Evolutionary conservation across 2,113 vertebrate species (phyloP).

Genomic region (Bufo bufo): DNA sequence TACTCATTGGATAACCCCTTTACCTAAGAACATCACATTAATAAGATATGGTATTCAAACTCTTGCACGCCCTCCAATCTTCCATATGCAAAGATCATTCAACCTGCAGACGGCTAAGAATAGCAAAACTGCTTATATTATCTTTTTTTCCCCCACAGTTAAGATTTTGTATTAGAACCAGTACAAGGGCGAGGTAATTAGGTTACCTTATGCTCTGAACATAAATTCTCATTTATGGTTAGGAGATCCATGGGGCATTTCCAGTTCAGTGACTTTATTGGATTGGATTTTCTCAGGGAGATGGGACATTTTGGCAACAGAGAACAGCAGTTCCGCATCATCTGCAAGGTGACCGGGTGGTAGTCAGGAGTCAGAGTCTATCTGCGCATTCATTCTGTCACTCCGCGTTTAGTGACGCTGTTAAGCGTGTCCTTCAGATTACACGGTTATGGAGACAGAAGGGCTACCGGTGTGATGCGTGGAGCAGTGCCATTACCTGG

Average conservation of each 20-base stretch:
- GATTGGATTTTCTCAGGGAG: slow-evolving; percentile 4
- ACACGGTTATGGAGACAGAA: slow-evolving; percentile 25
- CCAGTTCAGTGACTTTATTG: slow-evolving; percentile 1
- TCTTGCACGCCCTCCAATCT: not conserved
- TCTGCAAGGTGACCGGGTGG: slow-evolving; percentile 19
- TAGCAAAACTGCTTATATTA: not conserved
- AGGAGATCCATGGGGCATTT: not conserved
- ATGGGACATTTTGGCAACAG: slow-evolving; percentile 20
- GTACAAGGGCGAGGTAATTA: not conserved
- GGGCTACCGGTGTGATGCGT: slow-evolving; percentile 5
- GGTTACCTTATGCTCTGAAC: slow-evolving; percentile 35
- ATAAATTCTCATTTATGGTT: slow-evolving; percentile 32
- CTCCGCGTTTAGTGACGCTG: not conserved
- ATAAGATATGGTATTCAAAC: not conserved
- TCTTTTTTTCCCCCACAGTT: not conserved
- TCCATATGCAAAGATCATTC: not conserved
- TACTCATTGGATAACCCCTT: not conserved
- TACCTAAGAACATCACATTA: not conserved
- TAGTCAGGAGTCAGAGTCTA: slow-evolving; percentile 3
- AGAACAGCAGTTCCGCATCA: not conserved
- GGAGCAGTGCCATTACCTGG: slow-evolving; percentile 4
- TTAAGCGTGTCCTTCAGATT: not conserved
- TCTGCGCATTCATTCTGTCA: slow-evolving; percentile 23
- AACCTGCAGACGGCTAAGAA: not conserved
- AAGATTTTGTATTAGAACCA: not conserved